Evolutionary conservation across 2,113 vertebrate species (phyloP).

Genomic region (Oncorhynchus kisutch): DNA sequence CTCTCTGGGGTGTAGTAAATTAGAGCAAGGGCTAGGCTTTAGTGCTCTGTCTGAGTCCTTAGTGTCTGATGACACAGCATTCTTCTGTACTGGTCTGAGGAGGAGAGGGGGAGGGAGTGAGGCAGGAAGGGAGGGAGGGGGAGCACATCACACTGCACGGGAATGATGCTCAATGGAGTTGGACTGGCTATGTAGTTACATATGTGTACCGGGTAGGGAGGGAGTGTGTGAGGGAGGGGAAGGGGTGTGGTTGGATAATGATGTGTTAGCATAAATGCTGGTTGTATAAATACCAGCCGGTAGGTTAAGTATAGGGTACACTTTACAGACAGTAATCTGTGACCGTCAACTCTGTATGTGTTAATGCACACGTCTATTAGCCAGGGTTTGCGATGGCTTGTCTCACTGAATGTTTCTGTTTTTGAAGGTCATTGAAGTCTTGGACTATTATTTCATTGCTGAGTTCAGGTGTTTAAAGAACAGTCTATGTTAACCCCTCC

Average conservation of each 20-base stretch:
- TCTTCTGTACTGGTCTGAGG: conserved; percentile 55
- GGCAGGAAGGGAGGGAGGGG: conserved; percentile 3
- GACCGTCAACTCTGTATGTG: background rate
- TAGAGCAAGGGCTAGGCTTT: conserved; percentile 64
- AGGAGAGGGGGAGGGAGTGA: conserved; percentile 1
- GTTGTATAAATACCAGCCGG: too few species aligned
- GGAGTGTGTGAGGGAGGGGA: conserved; percentile 21
- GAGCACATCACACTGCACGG: conserved; percentile 37
- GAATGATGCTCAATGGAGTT: too few species aligned
- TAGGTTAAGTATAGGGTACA: background rate
- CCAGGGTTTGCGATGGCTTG: too few species aligned
- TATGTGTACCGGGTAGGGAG: conserved; percentile 21
- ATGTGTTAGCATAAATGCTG: background rate
- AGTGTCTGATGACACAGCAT: conserved; percentile 76
- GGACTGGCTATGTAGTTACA: too few species aligned
- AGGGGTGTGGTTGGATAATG: conserved; percentile 7
- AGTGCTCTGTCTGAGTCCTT: conserved; percentile 71
- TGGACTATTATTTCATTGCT: background rate
- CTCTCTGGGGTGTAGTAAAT: conserved; percentile 64
- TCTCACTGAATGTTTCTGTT: conserved; percentile 3
- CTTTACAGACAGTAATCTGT: background rate
- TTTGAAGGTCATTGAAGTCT: conserved; percentile 25
- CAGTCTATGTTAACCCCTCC: too few species aligned
- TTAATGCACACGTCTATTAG: background rate
- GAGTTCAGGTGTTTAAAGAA: too few species aligned